A percentile compares a stretch with the other conserved stretches of the same genome.
phyloP scores from a whole-genome alignment of 2,888 invertebrate genomes.

The Ophion obscuratus region DNA sequence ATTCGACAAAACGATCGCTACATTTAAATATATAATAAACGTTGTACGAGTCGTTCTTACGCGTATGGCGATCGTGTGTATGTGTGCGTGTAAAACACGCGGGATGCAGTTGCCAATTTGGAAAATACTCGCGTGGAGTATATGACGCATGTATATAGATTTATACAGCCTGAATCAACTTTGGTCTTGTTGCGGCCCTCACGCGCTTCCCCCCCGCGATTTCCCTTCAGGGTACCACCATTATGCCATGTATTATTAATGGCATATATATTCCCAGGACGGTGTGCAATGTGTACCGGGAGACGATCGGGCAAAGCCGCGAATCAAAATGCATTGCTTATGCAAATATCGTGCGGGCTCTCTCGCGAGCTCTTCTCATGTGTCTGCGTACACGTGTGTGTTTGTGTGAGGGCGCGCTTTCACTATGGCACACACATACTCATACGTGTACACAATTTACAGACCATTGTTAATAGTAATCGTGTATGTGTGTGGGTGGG shows the following conservation, averaged over 20 bases:
- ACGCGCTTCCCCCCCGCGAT: constrained; percentile 27
- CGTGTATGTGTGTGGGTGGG: no score
- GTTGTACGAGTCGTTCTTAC: neutral
- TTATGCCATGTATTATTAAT: constrained; percentile 83
- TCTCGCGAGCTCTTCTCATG: neutral
- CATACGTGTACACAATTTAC: no score
- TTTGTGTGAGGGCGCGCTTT: neutral
- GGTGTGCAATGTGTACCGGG: constrained; percentile 72
- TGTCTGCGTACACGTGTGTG: neutral
- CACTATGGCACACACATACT: neutral
- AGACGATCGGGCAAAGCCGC: constrained; percentile 64
- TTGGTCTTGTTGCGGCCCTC: constrained; percentile 37
- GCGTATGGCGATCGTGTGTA: neutral
- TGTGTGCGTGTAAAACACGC: neutral
- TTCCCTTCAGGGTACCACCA: constrained; percentile 72
- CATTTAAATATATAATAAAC: neutral
- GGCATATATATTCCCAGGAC: constrained; percentile 74
- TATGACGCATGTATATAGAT: constrained; percentile 13
- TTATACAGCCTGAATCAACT: constrained; percentile 27
- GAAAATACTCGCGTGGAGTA: neutral
- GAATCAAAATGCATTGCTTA: constrained; percentile 84
- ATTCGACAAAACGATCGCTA: neutral
- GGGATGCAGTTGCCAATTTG: neutral
- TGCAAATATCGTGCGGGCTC: constrained; percentile 78
- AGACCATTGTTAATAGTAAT: no score